Conservation (phyloP, 2,888 invertebrate genomes). For the Eupeodes latifasciatus region DNA sequence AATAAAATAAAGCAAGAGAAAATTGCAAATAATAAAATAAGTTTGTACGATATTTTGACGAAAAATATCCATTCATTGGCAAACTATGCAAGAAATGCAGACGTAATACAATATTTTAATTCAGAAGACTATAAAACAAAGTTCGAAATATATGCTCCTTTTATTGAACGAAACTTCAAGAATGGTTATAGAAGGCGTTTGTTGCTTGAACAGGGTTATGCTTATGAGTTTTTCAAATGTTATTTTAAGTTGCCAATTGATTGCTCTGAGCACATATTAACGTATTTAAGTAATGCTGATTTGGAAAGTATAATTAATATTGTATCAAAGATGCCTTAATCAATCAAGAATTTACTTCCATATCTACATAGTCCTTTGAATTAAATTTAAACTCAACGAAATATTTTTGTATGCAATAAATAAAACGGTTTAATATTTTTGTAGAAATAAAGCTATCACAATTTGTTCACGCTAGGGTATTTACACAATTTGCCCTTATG, state of each 20-base stretch:
- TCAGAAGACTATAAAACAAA: background rate
- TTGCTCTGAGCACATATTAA: background rate
- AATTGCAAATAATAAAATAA: background rate
- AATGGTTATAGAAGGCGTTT: background rate
- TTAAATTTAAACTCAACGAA: too few relatives aligned
- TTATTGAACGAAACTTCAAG: background rate
- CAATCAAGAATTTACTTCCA: background rate
- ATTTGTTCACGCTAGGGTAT: too few relatives aligned
- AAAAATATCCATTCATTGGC: slow-evolving; percentile 6
- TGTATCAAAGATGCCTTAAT: background rate
- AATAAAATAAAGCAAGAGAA: background rate
- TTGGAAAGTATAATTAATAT: background rate
- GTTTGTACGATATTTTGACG: slow-evolving; percentile 6
- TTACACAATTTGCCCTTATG: too few relatives aligned
- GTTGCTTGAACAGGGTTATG: background rate
- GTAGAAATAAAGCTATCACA: too few relatives aligned
- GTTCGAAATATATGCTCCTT: background rate
- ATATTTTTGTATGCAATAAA: too few relatives aligned
- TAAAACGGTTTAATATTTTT: too few relatives aligned
- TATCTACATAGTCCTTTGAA: too few relatives aligned
- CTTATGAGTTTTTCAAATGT: background rate
- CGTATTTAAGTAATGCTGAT: slow-evolving; percentile 3
- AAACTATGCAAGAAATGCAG: background rate
- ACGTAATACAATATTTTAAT: background rate
- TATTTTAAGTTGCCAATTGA: background rate